Evolutionary conservation across 1,140 invertebrate genomes (phyloP).

Genomic region (Asobara japonica): DNA sequence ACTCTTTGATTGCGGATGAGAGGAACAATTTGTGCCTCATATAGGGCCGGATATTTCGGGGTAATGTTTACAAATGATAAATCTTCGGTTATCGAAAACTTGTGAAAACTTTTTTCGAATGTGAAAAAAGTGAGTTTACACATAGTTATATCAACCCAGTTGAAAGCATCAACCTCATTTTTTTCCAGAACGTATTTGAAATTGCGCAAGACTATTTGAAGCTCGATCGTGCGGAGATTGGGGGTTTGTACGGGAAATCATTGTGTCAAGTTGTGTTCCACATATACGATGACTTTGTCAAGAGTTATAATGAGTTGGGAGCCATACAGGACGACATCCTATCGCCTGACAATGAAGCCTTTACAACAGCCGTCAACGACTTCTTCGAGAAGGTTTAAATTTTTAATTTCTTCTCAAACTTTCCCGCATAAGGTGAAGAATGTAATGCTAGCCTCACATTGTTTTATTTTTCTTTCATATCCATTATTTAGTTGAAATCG

Average conservation of each 20-base stretch:
- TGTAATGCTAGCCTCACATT: no score
- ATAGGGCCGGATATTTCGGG: no score
- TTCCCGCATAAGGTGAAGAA: no score
- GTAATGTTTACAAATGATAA: no score
- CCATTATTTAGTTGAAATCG: no score
- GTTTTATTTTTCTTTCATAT: no score
- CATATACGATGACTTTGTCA: conserved; percentile 79
- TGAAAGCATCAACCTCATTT: not conserved
- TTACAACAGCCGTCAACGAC: conserved; percentile 68
- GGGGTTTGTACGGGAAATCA: conserved; percentile 78
- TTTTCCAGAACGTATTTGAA: conserved; percentile 74
- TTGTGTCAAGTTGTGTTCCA: conserved; percentile 65
- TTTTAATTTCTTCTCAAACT: not conserved
- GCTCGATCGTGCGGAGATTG: conserved; percentile 87
- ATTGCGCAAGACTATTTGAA: conserved; percentile 84
- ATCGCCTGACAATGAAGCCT: conserved; percentile 73
- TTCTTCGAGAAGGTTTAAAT: conserved; percentile 54
- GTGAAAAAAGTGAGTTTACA: no score
- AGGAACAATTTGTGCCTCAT: no score
- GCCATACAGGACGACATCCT: conserved; percentile 76
- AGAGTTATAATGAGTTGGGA: conserved; percentile 75
- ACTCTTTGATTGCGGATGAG: no score
- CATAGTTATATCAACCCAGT: not conserved
- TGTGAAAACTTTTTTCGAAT: no score
- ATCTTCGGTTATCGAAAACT: no score